Evolutionary conservation across 2,797 vertebrate species (phyloP), one percentile per base, ranked within the genome.

Genomic region (Sebastes aleutianus): DNA sequence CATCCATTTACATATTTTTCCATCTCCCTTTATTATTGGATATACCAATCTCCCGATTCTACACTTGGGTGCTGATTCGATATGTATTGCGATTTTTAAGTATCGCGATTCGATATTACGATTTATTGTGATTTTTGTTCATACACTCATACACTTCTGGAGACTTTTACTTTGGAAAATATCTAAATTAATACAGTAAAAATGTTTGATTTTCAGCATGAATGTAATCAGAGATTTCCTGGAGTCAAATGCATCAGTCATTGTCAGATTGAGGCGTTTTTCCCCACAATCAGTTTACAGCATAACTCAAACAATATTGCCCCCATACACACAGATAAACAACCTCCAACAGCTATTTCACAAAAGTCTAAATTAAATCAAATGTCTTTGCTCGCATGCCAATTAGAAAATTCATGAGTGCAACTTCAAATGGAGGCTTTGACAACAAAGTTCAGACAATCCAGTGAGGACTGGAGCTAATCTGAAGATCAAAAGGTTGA

Each of bases 361-460:
- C 13, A 8, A 64, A 71, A 76, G 63, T 68, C 43, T 57, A 63
- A 70, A 31, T n/a, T 1, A 32, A 77, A 70, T 59, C 24, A 32
- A 78, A 68, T 47, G 27, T 70, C 56, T 74, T 74, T 9, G n/a
- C 20, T n/a, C 11, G 7, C 24, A 43, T 43, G 53, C 58, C 59
- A 77, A 34, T 75, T 32, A 13, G 24, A 72, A 32, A 54, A 9
- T 50, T 54, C 5, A 47, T 12, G 9, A 29, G 50, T 14, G 16
- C 7, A 47, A 65, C 14, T 57, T 57, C 13, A 70, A 76, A 80
- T 11, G 5, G 26, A 73, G 34, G 31, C 20, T 66, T 80, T 68
- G 36, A 57, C 32, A 76, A 64, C 32, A 58, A 64, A 62, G 13
- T 68, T 72, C 13, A 50, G 13, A 29, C 68, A 66, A 63, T 68